Evolutionary conservation across 2,113 vertebrate species (phyloP), one percentile per base, ranked within the genome.

Genomic region (Xiphophorus couchianus): DNA sequence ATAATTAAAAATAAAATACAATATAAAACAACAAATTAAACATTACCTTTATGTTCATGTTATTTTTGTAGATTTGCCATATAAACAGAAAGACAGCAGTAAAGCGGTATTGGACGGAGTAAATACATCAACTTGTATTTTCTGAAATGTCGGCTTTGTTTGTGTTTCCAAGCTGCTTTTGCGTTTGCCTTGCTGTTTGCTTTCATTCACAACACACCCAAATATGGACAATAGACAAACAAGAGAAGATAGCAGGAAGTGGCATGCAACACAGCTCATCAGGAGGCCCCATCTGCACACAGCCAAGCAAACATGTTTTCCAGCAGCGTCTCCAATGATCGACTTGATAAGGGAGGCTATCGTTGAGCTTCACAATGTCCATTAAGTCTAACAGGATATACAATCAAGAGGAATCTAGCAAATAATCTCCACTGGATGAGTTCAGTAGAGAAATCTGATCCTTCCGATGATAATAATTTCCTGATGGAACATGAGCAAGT

Each of bases 331-430:
- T 63, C 72, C 27, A 19, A 4, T 61, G 25, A 73, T 68, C 66
- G 65, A 42, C 14, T 35, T 83, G n/a, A 80, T 73, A 25, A 76
- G 48, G 61, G 75, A 64, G 62, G 29, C 66, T 35, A 28, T 12
- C 19, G 33, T 61, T 3, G 25, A 74, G 74, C 8, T 51, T 54
- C 10, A 48, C 60, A n/a, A 61, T 60, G n/a, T 37, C 13, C 60
- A 62, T 69, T 39, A 39, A 65, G 65, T 78, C 12, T 44, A 80
- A 74, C 39, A 29, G n/a, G n/a, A 75, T 67, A 51, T 73, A 28
- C 71, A 69, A 74, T 74, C 4, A 27, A 69, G 31, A 25, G 48
- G 42, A 69, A 84, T 81, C 67, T 61, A n/a, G 33, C 60, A 66
- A 64, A 73, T 58, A 60, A 65, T 77, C 54, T 68, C 12, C 62